Evolutionary conservation across 2,113 vertebrate species (phyloP).

Genomic region (Amphiprion percula): DNA sequence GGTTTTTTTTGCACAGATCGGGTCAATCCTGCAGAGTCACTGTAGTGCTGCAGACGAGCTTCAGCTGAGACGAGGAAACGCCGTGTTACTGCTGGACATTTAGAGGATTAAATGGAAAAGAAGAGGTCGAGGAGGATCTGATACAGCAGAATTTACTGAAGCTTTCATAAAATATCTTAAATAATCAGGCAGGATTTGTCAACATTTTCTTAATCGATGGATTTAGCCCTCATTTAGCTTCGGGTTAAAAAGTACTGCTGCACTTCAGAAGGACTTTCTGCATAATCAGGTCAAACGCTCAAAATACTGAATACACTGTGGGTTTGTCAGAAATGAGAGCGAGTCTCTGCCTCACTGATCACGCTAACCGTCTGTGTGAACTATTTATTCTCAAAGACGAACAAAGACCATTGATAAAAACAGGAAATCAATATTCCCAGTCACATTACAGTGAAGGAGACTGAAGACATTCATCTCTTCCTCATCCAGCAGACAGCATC

Average conservation of each 20-base stretch:
- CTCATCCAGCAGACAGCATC: too few relatives aligned
- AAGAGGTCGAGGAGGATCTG: not conserved
- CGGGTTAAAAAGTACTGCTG: constrained; percentile 1
- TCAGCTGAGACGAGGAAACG: constrained; percentile 26
- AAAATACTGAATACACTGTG: constrained; percentile 39
- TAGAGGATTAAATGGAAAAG: not conserved
- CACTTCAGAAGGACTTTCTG: not conserved
- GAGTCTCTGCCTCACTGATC: constrained; percentile 25
- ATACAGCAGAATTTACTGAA: not conserved
- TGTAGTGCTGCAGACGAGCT: constrained; percentile 46
- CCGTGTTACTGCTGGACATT: constrained; percentile 11
- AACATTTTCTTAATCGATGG: not conserved
- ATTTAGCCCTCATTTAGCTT: constrained; percentile 29
- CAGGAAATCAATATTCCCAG: constrained; percentile 58
- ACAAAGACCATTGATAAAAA: constrained; percentile 26
- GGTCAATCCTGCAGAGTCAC: constrained; percentile 64
- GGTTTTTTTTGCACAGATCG: constrained; percentile 7
- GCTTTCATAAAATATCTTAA: not conserved
- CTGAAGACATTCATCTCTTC: constrained; percentile 2
- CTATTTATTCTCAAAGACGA: constrained; percentile 3
- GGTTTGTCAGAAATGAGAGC: constrained; percentile 32
- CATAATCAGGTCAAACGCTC: constrained; percentile 60
- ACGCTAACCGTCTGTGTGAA: constrained; percentile 7
- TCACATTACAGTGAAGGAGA: constrained; percentile 15
- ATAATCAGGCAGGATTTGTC: not conserved